These are phyloP conservation scores for Urocyon cinereoargenteus DNA, from an alignment of 2,797 vertebrate species.

Conservation along the genomic window DNA sequence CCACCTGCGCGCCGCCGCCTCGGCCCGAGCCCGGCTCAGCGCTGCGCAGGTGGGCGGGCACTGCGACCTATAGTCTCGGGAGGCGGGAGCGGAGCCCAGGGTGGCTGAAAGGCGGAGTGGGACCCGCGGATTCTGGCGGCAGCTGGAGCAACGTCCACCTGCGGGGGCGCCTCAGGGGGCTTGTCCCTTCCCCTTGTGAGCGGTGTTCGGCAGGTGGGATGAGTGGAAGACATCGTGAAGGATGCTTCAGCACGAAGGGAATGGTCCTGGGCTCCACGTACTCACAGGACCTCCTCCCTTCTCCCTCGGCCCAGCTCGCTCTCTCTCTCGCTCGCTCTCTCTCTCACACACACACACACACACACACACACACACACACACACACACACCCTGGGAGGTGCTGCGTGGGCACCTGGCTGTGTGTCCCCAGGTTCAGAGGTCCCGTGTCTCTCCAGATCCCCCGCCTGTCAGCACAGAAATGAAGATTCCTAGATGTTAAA, in stretches of 20 bases:
- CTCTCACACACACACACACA: no score
- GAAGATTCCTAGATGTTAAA: background rate
- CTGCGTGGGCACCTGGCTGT: background rate
- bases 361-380: no score
- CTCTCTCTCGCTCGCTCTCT: no score
- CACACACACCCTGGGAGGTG: background rate
- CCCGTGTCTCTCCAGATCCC: background rate
- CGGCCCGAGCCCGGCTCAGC: background rate
- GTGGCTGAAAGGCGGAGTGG: rapidly evolving
- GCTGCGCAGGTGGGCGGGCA: background rate
- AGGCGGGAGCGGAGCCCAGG: rapidly evolving
- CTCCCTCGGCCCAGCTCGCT: background rate
- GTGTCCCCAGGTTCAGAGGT: no score
- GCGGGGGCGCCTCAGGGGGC: rapidly evolving
- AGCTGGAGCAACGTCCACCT: rapidly evolving
- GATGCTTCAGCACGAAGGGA: rapidly evolving
- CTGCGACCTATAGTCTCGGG: rapidly evolving
- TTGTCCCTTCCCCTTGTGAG: background rate
- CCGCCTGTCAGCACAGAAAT: no score
- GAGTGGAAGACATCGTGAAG: background rate
- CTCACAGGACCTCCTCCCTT: background rate
- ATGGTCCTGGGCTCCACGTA: rapidly evolving
- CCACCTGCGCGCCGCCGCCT: rapidly evolving
- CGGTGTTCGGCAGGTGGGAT: background rate
- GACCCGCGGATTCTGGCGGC: rapidly evolving